Evolutionary conservation across 2,113 vertebrate genomes (phyloP).

Genomic region (Mormyrus lacerda): DNA sequence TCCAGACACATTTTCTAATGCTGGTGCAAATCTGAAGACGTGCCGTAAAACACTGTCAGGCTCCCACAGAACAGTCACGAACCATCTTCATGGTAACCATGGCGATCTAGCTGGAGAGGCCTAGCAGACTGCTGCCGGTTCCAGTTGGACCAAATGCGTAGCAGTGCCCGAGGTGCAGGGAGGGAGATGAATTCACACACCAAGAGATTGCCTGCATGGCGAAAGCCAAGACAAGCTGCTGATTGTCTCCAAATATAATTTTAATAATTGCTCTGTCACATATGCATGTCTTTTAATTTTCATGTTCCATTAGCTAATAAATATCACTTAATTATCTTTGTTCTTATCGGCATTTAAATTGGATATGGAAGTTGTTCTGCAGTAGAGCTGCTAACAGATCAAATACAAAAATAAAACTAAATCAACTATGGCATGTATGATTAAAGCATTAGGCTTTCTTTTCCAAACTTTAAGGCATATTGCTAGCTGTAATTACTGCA

Average conservation of each 20-base stretch:
- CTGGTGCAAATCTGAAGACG: neutral
- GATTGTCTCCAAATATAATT: neutral
- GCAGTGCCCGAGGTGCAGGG: neutral
- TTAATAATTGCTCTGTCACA: neutral
- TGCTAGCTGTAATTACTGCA: neutral
- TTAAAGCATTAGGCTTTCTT: neutral
- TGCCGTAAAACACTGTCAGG: neutral
- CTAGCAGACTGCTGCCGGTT: neutral
- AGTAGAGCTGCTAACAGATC: neutral
- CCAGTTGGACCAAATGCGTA: neutral
- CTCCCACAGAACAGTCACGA: neutral
- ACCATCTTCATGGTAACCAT: neutral
- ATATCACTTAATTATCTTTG: neutral
- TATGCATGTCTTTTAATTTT: neutral
- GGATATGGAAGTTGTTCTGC: neutral
- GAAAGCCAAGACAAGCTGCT: neutral
- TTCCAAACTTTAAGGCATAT: neutral
- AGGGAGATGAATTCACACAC: neutral
- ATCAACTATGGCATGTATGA: neutral
- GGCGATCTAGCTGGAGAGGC: neutral
- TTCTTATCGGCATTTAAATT: neutral
- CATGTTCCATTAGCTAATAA: neutral
- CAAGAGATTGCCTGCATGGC: neutral
- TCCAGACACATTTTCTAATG: neutral
- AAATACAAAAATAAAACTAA: neutral